Evolutionary conservation across 2,113 vertebrate genomes (phyloP).

Genomic region (Cynopterus brachyotis): DNA sequence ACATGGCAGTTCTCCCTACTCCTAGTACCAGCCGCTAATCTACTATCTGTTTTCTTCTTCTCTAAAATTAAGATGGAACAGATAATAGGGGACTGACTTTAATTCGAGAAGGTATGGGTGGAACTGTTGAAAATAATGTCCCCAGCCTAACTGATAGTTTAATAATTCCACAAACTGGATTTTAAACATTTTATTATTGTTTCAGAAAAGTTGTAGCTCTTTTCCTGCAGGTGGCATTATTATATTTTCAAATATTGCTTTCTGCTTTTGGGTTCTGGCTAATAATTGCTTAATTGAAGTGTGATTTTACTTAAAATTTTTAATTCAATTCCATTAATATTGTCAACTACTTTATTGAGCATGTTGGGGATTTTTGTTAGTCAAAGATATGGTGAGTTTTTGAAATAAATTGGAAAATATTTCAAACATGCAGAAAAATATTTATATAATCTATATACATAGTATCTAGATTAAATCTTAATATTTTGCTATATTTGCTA

Average conservation of each 20-base stretch:
- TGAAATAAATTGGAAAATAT: neutral
- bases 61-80: neutral
- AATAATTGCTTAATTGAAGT: neutral
- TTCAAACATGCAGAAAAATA: neutral
- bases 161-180: neutral
- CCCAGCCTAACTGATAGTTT: neutral
- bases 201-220: neutral
- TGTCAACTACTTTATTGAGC: neutral
- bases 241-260: slow-evolving; percentile 3
- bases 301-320: neutral
- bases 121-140: neutral
- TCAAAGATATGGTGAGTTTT: neutral
- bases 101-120: neutral
- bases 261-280: neutral
- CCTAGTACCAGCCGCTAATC: neutral
- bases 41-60: neutral
- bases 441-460: neutral
- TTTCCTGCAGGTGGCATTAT: slow-evolving; percentile 47
- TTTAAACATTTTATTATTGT: neutral
- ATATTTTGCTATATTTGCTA: neutral
- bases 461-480: slow-evolving; percentile 1
- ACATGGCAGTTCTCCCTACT: neutral
- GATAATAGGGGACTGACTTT: neutral
- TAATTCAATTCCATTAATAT: neutral
- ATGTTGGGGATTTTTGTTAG: neutral